Evolutionary conservation across 2,888 invertebrate genomes (phyloP).

Genomic region (Tenthredo livida): DNA sequence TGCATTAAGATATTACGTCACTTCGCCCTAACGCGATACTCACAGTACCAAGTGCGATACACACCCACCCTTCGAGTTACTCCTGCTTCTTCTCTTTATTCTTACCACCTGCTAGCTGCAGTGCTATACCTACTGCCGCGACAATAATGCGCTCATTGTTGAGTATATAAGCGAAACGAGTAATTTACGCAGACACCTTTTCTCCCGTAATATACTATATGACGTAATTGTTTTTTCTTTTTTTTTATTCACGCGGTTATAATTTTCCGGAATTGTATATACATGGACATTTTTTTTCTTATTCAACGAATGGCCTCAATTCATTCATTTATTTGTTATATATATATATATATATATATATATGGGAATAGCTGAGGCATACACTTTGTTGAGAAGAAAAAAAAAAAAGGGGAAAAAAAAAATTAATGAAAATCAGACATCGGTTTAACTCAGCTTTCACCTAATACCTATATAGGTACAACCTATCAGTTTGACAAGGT

Average conservation of each 20-base stretch:
- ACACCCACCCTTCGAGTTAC: background rate
- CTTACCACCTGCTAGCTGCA: background rate
- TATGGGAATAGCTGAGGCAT: background rate
- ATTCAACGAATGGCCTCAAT: too few relatives aligned
- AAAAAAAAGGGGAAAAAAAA: background rate
- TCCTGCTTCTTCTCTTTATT: background rate
- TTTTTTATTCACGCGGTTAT: too few relatives aligned
- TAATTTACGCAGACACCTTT: too few relatives aligned
- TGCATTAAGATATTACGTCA: constrained; percentile 61
- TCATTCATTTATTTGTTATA: too few relatives aligned
- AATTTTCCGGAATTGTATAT: too few relatives aligned
- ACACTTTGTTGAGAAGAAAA: background rate
- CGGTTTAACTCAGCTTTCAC: background rate
- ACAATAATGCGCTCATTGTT: background rate
- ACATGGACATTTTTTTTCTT: too few relatives aligned
- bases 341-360: too few relatives aligned
- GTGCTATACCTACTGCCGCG: background rate
- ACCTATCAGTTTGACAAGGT: constrained; percentile 52
- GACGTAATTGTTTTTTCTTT: too few relatives aligned
- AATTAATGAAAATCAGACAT: constrained; percentile 20
- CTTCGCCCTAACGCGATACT: background rate
- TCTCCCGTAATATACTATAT: too few relatives aligned
- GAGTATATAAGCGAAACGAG: background rate
- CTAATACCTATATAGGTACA: background rate
- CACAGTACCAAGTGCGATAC: background rate